Conservation (phyloP, 2,888 invertebrate species). For the Toxonevra muliebris region DNA sequence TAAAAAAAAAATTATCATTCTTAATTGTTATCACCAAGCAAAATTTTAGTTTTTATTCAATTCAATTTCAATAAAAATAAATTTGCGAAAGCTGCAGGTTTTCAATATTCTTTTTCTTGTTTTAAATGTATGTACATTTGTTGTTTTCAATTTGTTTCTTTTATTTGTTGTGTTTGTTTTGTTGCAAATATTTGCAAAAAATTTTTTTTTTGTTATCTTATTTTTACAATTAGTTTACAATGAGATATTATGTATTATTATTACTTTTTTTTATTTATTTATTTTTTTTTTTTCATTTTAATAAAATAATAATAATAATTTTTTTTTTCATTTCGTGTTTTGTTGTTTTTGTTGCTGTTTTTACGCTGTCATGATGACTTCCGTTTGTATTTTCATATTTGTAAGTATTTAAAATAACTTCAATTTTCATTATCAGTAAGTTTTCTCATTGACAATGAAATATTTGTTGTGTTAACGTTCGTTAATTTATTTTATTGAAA, state of each 20-base stretch:
- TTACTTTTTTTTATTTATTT: background rate
- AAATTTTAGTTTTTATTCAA: too few species aligned
- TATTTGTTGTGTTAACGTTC: background rate
- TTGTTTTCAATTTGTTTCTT: slow-evolving; percentile 1
- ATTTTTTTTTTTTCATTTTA: background rate
- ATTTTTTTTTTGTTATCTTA: background rate
- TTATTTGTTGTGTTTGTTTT: background rate
- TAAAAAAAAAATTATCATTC: slow-evolving; percentile 23
- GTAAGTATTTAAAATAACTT: slow-evolving; percentile 10
- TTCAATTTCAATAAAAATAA: too few species aligned
- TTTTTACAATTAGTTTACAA: background rate
- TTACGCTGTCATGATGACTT: background rate
- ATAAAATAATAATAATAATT: slow-evolving; percentile 3
- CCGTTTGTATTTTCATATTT: background rate
- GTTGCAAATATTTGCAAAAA: background rate
- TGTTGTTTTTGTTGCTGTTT: slow-evolving; percentile 11
- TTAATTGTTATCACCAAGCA: slow-evolving; percentile 24
- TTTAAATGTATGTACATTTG: too few species aligned
- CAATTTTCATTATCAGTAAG: background rate
- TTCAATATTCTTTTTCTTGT: too few species aligned
- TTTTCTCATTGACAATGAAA: background rate
- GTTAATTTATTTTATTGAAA: too few species aligned
- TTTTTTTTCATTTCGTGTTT: background rate
- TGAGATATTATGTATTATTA: background rate
- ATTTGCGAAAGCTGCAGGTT: too few species aligned